Percentiles rank a stretch among this genome's conserved stretches.
These are phyloP conservation scores for Drosophila paulistorum DNA, from an alignment of 1,140 invertebrate species.

Conservation along the genomic window DNA sequence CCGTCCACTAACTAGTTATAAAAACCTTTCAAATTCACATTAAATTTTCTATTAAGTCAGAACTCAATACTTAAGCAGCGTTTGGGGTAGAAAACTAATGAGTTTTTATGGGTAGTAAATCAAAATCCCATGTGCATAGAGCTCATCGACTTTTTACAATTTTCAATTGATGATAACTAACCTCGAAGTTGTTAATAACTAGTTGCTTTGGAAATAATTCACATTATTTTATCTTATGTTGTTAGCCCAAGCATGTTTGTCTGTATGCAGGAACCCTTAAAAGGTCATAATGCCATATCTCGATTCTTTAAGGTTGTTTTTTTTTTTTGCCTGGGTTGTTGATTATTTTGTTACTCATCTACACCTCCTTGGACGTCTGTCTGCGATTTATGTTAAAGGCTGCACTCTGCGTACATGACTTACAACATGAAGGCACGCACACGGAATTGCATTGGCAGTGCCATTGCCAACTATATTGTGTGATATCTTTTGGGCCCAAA, in stretches of 20 bases:
- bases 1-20: too few species aligned
- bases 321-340: conserved; percentile 24
- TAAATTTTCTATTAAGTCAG: too few species aligned
- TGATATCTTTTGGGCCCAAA: conserved; percentile 64
- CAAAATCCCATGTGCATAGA: too few species aligned
- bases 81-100: too few species aligned
- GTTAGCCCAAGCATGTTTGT: neutral
- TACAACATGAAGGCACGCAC: conserved; percentile 66
- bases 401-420: conserved; percentile 49
- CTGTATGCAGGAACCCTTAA: neutral
- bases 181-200: too few species aligned
- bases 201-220: neutral
- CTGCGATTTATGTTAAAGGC: conserved; percentile 52
- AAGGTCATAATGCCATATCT: conserved; percentile 21
- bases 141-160: too few species aligned
- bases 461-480: conserved; percentile 44
- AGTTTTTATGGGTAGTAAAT: too few species aligned
- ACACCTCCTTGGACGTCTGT: conserved; percentile 32
- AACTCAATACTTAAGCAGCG: too few species aligned
- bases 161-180: neutral
- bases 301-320: conserved; percentile 1
- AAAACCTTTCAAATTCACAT: too few species aligned
- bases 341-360: conserved; percentile 7
- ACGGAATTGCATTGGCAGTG: conserved; percentile 28
- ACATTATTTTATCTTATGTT: neutral